A percentile compares a stretch with the other conserved stretches of the same genome.
Conservation (phyloP, 2,113 vertebrate species). For the Apeltes quadracus region DNA sequence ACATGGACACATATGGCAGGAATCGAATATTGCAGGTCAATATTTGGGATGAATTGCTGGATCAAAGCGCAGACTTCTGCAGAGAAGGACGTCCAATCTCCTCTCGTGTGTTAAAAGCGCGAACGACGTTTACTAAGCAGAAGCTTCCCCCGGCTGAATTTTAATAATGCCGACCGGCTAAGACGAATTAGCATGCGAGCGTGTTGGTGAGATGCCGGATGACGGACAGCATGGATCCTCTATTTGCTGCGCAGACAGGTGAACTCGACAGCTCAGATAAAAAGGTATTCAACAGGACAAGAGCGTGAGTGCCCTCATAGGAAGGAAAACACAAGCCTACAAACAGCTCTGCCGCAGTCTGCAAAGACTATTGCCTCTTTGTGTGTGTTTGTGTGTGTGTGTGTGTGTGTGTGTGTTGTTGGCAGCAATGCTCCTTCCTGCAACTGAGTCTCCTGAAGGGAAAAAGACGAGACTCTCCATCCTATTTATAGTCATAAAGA, state of each 20-base stretch:
- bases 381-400: slow-evolving; percentile 21
- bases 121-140: neutral
- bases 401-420: slow-evolving; percentile 29
- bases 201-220: slow-evolving; percentile 17
- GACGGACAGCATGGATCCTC: slow-evolving; percentile 37
- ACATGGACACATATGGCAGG: slow-evolving; percentile 8
- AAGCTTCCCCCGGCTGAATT: neutral
- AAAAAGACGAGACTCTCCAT: slow-evolving; percentile 48
- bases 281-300: slow-evolving; percentile 37
- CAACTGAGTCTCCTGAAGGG: slow-evolving; percentile 51
- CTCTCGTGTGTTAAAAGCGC: slow-evolving; percentile 1
- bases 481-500: slow-evolving; percentile 67
- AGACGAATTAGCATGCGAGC: slow-evolving; percentile 4
- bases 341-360: slow-evolving; percentile 35
- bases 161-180: neutral
- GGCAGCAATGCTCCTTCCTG: slow-evolving; percentile 48
- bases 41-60: neutral
- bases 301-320: slow-evolving; percentile 9
- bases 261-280: slow-evolving; percentile 44
- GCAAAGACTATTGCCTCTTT: slow-evolving; percentile 25
- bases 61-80: slow-evolving; percentile 3
- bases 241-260: slow-evolving; percentile 45
- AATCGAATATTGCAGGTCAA: slow-evolving; percentile 11
- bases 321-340: slow-evolving; percentile 10
- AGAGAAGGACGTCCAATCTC: neutral